Evolutionary conservation across 2,113 vertebrate genomes (phyloP), one percentile per base, ranked within the genome.

Genomic region (Pangasianodon gigas): DNA sequence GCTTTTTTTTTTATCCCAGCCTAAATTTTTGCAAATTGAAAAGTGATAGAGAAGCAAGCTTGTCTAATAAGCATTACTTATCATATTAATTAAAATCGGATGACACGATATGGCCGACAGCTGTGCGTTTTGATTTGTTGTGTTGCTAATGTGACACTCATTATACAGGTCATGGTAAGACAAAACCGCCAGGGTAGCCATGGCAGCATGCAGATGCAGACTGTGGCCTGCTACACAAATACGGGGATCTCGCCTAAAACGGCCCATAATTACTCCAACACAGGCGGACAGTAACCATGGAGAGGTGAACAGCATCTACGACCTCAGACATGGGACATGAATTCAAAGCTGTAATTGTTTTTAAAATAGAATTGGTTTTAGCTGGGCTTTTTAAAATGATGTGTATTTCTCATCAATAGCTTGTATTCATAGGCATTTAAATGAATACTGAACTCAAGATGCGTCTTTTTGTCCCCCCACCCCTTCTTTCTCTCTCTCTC

Each of bases 11-110:
- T 86, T 62, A 89, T 90, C 91, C 88, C 88, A 88, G 91, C 81
- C 62, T 89, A 91, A 92, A 89, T 92, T 91, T 91, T 86, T 26
- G 81, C 91, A 90, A 92, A 91, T 91, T 89, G 89, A 90, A 91
- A 91, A 88, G 89, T 86, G 90, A 90, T 89, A 82, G 89, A 91
- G 89, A 90, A 89, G 87, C 90, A 86, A 88, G 87, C 90, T 85
- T 60, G 89, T 92, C 91, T 92, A 91, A 92, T 92, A 92, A 91
- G 90, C 92, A 92, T 91, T 92, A 92, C 90, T 92, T 92, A 92
- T 92, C 92, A 92, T 92, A 92, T 92, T 90, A 92, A 92, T 92
- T 92, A 92, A 92, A 91, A 90, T 80, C 88, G 54, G 90, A 91
- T 92, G 92, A 90, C 92, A 92, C 90, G 90, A 92, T 91, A 92